Evolutionary conservation across 2,888 invertebrate genomes (phyloP), one percentile per base, ranked within the genome.

Genomic region (Ophion obscuratus): DNA sequence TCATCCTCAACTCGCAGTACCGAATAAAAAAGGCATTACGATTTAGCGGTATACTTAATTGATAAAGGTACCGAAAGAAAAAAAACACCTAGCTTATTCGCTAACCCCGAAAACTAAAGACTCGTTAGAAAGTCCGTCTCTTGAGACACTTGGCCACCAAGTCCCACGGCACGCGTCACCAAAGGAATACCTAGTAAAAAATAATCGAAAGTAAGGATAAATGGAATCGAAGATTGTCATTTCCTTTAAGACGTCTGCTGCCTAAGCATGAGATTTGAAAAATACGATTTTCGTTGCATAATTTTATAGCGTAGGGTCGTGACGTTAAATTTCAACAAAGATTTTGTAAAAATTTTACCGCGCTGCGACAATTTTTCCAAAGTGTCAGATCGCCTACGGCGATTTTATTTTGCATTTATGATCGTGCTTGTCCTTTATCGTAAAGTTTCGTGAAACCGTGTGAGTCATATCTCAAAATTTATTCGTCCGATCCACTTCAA

Each of bases 1-100:
- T 36, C 31, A 68, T 36, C 20, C 76, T 66, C 7, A n/a, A 44
- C 14, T 64, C 20, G 44, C 66, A 17, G 53, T 44, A 64, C 20
- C 40, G 9, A 27, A 86, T 81, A 24, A 71, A 40, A 47, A 62
- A 36, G 59, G 14, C 59, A 61, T 62, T 47, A 36, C 10, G 36
- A 57, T 61, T 76, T 24, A 53, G 64, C 31, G 2, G 17, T 17
- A 31, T 17, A 17, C 17, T 31, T 66, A 20, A 66, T 66, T 66
- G 31, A 31, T 36, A 66, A 36, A 66, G 7, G 53, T 27, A 66
- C 17, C n/a, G 2, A n/a, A 24, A 36, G 9, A 24, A 24, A 24
- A 61, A 61, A 61, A 61, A 24, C 24, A 20, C 4, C 0, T 61
- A 17, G 4, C 14, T 53, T 53, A 53, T 53, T 53, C 4, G 17